Evolutionary conservation across 1,140 invertebrate genomes (phyloP).

Genomic region (Callitettix versicolor): DNA sequence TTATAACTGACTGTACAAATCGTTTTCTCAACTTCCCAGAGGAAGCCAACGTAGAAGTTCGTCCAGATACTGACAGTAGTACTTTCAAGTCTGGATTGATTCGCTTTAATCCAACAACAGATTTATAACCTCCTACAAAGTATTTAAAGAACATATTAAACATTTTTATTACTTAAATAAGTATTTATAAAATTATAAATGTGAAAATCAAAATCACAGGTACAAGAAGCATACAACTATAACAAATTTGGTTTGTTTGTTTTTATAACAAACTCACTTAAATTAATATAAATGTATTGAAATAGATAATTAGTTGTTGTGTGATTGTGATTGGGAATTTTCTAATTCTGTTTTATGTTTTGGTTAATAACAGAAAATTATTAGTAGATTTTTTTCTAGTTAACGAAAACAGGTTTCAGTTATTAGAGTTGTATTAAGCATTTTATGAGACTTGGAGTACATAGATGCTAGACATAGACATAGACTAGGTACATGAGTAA

Average conservation of each 20-base stretch:
- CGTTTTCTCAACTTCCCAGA: constrained; percentile 27
- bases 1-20: constrained; percentile 41
- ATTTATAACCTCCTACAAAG: constrained; percentile 41
- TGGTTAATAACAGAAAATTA: too few relatives aligned
- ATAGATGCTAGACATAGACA: too few relatives aligned
- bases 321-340: too few relatives aligned
- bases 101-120: constrained; percentile 38
- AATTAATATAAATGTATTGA: neutral
- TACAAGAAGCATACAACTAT: neutral
- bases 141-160: constrained; percentile 4
- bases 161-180: too few relatives aligned
- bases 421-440: too few relatives aligned
- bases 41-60: constrained; percentile 37
- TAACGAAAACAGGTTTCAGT: too few relatives aligned
- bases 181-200: constrained; percentile 1
- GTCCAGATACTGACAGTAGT: constrained; percentile 39
- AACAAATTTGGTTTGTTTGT: neutral
- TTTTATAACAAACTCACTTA: neutral
- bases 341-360: too few relatives aligned
- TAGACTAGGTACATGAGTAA: too few relatives aligned
- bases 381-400: too few relatives aligned
- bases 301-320: neutral
- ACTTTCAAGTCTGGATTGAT: constrained; percentile 43
- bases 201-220: neutral
- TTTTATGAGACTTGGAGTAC: too few relatives aligned